phyloP scores from a whole-genome alignment of 2,113 vertebrate genomes.

The Rhineura floridana region DNA sequence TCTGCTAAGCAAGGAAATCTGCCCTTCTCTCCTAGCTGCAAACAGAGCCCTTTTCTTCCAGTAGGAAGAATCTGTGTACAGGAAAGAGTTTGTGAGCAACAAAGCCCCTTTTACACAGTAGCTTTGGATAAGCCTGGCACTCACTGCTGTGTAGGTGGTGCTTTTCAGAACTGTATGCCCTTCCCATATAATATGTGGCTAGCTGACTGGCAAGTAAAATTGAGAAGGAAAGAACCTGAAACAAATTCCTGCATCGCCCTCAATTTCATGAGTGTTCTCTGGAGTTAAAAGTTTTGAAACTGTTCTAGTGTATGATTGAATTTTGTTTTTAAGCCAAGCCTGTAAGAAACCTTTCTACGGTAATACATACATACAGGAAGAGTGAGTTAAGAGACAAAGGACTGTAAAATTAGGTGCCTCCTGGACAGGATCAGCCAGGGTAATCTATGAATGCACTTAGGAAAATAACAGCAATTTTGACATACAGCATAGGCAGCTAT shows the following conservation, averaged over 20 bases:
- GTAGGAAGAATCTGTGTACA: not conserved
- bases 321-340: not conserved
- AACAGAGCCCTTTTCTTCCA: slow-evolving; percentile 32
- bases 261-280: not conserved
- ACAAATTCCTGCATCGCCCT: not conserved
- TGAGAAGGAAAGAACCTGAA: not conserved
- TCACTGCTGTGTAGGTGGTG: slow-evolving; percentile 8
- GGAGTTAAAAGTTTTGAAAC: not conserved
- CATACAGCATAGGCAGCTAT: not conserved
- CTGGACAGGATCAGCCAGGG: not conserved
- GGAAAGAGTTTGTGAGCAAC: slow-evolving; percentile 23
- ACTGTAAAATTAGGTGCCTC: not conserved
- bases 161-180: slow-evolving; percentile 6
- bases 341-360: not conserved
- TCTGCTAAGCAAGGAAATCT: slow-evolving; percentile 17
- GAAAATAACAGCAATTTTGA: not conserved
- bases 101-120: slow-evolving; percentile 25
- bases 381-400: not conserved
- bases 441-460: not conserved
- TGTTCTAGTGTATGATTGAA: not conserved
- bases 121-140: slow-evolving; percentile 25
- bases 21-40: not conserved
- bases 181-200: not conserved
- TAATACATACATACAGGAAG: not conserved
- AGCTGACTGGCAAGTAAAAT: not conserved